Evolutionary conservation across 2,797 vertebrate species (phyloP), one percentile per base, ranked within the genome.

Genomic region (Philypnodon macrostomus): DNA sequence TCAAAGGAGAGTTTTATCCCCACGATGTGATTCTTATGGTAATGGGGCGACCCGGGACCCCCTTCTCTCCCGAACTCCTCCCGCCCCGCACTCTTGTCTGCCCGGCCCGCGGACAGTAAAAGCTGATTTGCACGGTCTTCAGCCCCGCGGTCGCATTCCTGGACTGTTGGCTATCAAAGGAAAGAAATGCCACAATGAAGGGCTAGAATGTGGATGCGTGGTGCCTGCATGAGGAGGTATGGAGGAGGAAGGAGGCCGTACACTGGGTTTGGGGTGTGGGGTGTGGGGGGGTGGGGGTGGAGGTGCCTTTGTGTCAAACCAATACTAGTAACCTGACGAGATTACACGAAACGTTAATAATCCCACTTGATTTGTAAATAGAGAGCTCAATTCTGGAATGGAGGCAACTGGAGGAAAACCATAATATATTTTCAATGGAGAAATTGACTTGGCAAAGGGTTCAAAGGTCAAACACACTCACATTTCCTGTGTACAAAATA

Each of bases 1-100:
- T 91, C 90, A 90, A 90, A 91, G 88, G 85, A 86, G 85, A 89
- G 88, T 89, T 90, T 91, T 85, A 89, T 89, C 87, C 85, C 81
- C 79, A 78, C 80, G 86, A 85, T 87, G 85, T 85, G 84, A 90
- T 91, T 91, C 80, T 92, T 84, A 90, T 91, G 86, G 89, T 90
- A 91, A 91, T 91, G 79, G 79, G 77, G 76, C 77, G 79, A 85
- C 85, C 85, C 83, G 82, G n/a, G 86, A 87, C 88, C 86, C 78
- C 84, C 68, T 83, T 87, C 26, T 17, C n/a, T 16, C 41, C 18
- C 41, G 5, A 13, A n/a, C n/a, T n/a, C 39, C 24, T 23, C 24
- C 88, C 18, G 16, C 41, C 27, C 85, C 83, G 68, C 75, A 80
- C 79, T 80, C 81, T 85, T 82, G 88, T 88, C 88, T 89, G 81